Conservation (phyloP, 53 echinoderm and acorn worm genomes). For the Echinarachnius parma region DNA sequence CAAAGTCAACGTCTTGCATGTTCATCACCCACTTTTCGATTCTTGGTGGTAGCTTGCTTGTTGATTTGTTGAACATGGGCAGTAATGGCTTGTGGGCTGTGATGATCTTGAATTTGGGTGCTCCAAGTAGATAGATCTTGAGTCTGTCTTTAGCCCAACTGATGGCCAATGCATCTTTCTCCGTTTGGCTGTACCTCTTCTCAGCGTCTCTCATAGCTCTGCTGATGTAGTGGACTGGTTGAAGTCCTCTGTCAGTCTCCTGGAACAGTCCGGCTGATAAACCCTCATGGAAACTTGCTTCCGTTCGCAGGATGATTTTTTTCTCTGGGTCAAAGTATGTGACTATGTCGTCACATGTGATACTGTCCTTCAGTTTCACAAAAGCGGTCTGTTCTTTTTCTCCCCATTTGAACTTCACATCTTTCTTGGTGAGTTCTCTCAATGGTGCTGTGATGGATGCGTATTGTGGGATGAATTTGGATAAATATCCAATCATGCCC, state of each 20-base stretch:
- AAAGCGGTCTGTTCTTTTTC: slow-evolving; percentile 12
- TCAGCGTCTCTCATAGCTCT: slow-evolving; percentile 25
- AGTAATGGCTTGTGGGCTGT: slow-evolving; percentile 24
- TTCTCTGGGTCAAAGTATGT: slow-evolving; percentile 35
- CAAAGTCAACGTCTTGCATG: slow-evolving; percentile 48
- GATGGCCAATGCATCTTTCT: slow-evolving; percentile 27
- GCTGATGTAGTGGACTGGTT: slow-evolving; percentile 50
- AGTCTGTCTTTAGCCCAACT: slow-evolving; percentile 40
- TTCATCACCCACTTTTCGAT: slow-evolving; percentile 50
- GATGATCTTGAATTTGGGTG: slow-evolving; percentile 27
- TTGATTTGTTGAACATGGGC: slow-evolving; percentile 40
- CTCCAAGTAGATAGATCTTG: slow-evolving; percentile 35
- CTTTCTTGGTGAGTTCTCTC: slow-evolving; percentile 48
- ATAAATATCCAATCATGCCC: slow-evolving; percentile 58
- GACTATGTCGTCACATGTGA: slow-evolving; percentile 37
- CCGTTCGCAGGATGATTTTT: slow-evolving; percentile 42
- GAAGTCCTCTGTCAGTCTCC: slow-evolving; percentile 19
- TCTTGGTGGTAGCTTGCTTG: slow-evolving; percentile 43
- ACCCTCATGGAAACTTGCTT: slow-evolving; percentile 44
- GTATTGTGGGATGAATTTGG: slow-evolving; percentile 23
- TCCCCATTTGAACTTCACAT: slow-evolving; percentile 18
- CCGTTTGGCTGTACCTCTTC: slow-evolving; percentile 49
- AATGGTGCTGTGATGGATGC: slow-evolving; percentile 51
- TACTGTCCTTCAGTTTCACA: slow-evolving; percentile 29
- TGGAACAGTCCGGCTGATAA: slow-evolving; percentile 47